These are phyloP conservation scores for Nasonovia ribisnigri DNA, from an alignment of 2,888 invertebrate species.

Conservation along the genomic window DNA sequence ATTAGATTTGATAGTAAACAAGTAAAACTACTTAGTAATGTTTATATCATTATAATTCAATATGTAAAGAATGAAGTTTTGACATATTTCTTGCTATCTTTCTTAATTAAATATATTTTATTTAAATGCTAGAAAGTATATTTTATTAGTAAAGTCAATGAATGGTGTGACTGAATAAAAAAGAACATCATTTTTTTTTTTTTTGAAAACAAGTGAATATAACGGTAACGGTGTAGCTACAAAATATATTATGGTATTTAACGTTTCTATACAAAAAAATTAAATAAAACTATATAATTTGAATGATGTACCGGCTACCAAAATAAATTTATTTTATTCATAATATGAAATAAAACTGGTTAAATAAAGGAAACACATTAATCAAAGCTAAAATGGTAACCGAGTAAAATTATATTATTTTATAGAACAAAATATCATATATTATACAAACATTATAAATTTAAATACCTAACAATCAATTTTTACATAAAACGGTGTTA, in stretches of 20 bases:
- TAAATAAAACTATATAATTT: background rate
- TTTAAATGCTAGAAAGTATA: conserved; percentile 29
- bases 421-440: background rate
- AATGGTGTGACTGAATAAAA: conserved; percentile 6
- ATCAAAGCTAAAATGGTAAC: background rate
- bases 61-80: conserved; percentile 12
- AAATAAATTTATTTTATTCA: background rate
- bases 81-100: conserved; percentile 14
- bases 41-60: conserved; percentile 5
- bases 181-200: background rate
- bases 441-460: background rate
- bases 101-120: conserved; percentile 19
- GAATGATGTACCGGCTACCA: background rate
- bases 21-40: conserved; percentile 3
- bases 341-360: background rate
- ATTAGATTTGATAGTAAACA: conserved; percentile 10
- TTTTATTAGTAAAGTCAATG: background rate
- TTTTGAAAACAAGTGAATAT: background rate
- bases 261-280: background rate
- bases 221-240: background rate
- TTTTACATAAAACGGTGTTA: background rate
- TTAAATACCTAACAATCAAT: background rate
- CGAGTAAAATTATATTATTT: background rate
- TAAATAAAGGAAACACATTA: background rate
- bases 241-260: background rate